Percentiles rank a stretch among this genome's conserved stretches.
These are phyloP conservation scores for Apis mellifera DNA, from an alignment of 1,140 invertebrate genomes.

Conservation along the genomic window DNA sequence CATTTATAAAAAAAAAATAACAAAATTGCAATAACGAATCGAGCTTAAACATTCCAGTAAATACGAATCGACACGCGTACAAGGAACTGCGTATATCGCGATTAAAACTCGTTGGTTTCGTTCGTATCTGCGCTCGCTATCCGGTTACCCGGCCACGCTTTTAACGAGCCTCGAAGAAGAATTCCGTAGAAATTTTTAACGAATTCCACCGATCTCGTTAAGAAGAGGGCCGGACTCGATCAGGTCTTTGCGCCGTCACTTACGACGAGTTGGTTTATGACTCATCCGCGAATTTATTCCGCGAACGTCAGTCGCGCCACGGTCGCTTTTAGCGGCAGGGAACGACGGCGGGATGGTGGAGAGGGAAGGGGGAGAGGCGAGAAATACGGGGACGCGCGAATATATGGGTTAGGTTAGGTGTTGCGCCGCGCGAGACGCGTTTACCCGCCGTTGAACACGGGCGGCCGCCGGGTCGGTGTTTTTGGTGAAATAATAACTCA, in stretches of 20 bases:
- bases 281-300: conserved; percentile 13
- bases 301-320: neutral
- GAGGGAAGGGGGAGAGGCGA: neutral
- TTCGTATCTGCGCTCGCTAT: neutral
- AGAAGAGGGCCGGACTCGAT: neutral
- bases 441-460: conserved; percentile 15
- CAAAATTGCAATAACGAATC: neutral
- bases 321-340: conserved; percentile 13
- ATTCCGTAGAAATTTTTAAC: conserved; percentile 11
- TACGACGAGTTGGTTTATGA: conserved; percentile 14
- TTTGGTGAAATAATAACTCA: conserved; percentile 37
- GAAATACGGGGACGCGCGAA: neutral
- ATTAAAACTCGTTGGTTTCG: neutral
- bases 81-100: conserved; percentile 16
- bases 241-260: neutral
- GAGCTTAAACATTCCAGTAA: neutral
- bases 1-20: too few species aligned
- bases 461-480: neutral
- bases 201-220: conserved; percentile 17
- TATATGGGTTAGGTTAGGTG: conserved; percentile 1
- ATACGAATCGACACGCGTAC: neutral
- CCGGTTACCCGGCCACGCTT: neutral
- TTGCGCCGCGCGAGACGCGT: conserved; percentile 8
- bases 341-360: neutral
- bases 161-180: neutral